Conservation (phyloP, 2,888 invertebrate genomes). For the Nemoura dubitans region DNA sequence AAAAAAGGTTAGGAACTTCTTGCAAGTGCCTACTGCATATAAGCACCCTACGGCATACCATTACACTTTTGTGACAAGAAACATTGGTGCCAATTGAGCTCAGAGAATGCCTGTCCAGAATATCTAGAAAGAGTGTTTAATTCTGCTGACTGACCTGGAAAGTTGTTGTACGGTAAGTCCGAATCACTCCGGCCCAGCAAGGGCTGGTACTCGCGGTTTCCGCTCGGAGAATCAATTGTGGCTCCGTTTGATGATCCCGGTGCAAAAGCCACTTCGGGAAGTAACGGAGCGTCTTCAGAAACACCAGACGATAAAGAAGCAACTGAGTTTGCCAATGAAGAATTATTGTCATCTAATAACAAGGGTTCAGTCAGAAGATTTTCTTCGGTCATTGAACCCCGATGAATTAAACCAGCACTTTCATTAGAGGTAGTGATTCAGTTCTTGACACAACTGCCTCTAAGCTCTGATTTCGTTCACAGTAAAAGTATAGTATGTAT, state of each 20-base stretch:
- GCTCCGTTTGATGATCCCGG: conserved; percentile 63
- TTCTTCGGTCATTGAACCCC: conserved; percentile 55
- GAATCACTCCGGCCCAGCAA: conserved; percentile 83
- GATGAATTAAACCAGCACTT: not conserved
- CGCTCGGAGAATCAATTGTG: conserved; percentile 84
- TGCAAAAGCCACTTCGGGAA: conserved; percentile 82
- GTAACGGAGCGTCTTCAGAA: conserved; percentile 75
- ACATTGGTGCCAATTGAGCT: no score
- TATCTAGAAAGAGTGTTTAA: not conserved
- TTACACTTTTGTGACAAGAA: no score
- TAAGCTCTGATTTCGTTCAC: not conserved
- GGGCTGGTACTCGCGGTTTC: conserved; percentile 93
- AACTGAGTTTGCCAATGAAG: conserved; percentile 51
- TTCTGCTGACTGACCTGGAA: conserved; percentile 73
- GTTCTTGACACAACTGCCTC: not conserved
- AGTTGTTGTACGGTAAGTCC: conserved; percentile 82
- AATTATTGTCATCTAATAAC: conserved; percentile 49
- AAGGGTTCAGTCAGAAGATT: conserved; percentile 52
- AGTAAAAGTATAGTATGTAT: not conserved
- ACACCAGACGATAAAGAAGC: conserved; percentile 54
- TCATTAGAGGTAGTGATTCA: conserved; percentile 26
- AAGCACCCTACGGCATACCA: no score
- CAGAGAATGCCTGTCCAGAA: no score
- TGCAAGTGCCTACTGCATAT: no score
- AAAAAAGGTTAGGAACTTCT: no score